Conservation (phyloP, 1,140 invertebrate species). For the Ceratina australensis region DNA sequence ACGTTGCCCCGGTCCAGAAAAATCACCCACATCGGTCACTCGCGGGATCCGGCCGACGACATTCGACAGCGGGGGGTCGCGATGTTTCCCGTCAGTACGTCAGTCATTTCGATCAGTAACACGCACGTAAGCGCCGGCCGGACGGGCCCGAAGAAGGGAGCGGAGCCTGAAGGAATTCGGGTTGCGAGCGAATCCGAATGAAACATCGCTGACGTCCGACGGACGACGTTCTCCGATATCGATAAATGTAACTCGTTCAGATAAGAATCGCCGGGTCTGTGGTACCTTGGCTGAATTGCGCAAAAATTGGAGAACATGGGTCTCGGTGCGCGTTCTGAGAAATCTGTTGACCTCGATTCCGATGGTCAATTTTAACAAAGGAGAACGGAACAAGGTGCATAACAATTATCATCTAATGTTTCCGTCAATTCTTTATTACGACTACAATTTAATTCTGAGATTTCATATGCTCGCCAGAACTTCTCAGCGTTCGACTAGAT, state of each 20-base stretch:
- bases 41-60: slow-evolving; percentile 71
- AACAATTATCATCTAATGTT: too few relatives aligned
- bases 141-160: slow-evolving; percentile 25
- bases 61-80: slow-evolving; percentile 75
- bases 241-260: slow-evolving; percentile 36
- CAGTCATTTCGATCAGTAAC: slow-evolving; percentile 75
- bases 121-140: slow-evolving; percentile 60
- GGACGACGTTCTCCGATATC: slow-evolving; percentile 27
- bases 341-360: neutral
- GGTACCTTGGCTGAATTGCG: slow-evolving; percentile 7
- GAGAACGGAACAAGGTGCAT: too few relatives aligned
- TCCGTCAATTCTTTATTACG: too few relatives aligned
- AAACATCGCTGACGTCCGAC: slow-evolving; percentile 27
- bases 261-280: slow-evolving; percentile 9
- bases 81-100: slow-evolving; percentile 76
- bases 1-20: slow-evolving; percentile 39
- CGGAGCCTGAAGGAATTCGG: slow-evolving; percentile 64
- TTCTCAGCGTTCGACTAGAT: too few relatives aligned
- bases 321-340: neutral
- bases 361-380: neutral
- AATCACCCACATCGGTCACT: slow-evolving; percentile 76
- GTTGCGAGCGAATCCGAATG: slow-evolving; percentile 36
- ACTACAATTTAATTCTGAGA: too few relatives aligned
- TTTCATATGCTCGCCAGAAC: too few relatives aligned
- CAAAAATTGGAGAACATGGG: slow-evolving; percentile 11